Evolutionary conservation across 30 jellyfish, hydroid and myxozoan genomes (phyloP).

Genomic region (Catostylus mosaicus): DNA sequence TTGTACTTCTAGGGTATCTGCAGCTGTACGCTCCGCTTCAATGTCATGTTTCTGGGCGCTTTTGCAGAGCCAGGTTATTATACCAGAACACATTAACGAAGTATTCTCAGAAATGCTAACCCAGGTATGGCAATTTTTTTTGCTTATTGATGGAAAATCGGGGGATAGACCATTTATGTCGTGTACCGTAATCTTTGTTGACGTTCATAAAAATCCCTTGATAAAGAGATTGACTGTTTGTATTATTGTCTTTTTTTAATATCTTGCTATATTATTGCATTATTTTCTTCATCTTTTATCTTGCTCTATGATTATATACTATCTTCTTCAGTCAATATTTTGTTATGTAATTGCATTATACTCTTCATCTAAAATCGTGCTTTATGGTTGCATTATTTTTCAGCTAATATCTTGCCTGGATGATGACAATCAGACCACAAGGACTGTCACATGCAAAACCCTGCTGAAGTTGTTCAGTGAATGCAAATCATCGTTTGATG

Average conservation of each 20-base stretch:
- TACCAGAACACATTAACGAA: constrained; percentile 57
- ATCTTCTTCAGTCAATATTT: too few species aligned
- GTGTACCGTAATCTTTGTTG: too few species aligned
- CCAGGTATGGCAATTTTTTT: constrained; percentile 88
- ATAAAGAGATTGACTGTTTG: too few species aligned
- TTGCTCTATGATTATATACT: too few species aligned
- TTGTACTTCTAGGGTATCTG: constrained; percentile 75
- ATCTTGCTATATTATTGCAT: too few species aligned
- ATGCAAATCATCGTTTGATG: constrained; percentile 67
- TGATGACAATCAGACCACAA: constrained; percentile 82
- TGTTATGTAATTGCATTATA: too few species aligned
- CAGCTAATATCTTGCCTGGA: constrained; percentile 87
- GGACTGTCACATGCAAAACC: constrained; percentile 87
- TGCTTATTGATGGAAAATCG: too few species aligned
- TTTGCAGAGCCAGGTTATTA: constrained; percentile 54
- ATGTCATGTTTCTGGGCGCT: constrained; percentile 93
- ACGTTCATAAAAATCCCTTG: too few species aligned
- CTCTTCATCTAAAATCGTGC: too few species aligned
- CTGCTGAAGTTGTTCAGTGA: constrained; percentile 74
- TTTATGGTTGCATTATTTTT: not conserved
- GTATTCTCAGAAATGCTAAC: constrained; percentile 75
- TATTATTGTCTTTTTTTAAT: too few species aligned
- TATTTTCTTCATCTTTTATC: too few species aligned
- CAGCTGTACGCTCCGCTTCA: constrained; percentile 94
- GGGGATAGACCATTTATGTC: too few species aligned